phyloP scores from a whole-genome alignment of 2,888 invertebrate genomes.

The Lottia scabra region DNA sequence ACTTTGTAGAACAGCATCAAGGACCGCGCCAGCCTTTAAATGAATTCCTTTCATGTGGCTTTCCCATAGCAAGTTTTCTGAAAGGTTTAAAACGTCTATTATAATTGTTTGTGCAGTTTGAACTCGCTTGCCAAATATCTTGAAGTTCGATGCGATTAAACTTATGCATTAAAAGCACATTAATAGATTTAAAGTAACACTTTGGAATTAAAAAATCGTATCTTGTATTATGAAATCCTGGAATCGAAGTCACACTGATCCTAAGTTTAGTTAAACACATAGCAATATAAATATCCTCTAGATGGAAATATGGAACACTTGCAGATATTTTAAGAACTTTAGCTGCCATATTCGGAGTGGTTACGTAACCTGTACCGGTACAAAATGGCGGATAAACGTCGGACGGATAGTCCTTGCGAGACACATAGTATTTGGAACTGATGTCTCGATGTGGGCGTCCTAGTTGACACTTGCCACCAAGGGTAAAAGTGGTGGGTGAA shows the following conservation, averaged over 20 bases:
- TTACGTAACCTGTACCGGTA: slow-evolving; percentile 19
- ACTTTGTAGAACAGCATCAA: no score
- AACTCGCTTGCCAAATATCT: not conserved
- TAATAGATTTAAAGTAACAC: not conserved
- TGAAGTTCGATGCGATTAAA: not conserved
- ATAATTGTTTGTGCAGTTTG: no score
- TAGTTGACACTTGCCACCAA: not conserved
- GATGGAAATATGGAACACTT: slow-evolving; percentile 15
- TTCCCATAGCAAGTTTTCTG: no score
- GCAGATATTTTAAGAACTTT: slow-evolving; percentile 8
- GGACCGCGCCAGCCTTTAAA: no score
- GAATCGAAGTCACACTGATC: not conserved
- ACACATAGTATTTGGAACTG: slow-evolving; percentile 16
- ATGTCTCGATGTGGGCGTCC: not conserved
- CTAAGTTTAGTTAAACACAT: slow-evolving; percentile 10
- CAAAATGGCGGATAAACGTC: slow-evolving; percentile 17
- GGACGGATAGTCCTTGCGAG: not conserved
- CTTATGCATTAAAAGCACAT: not conserved
- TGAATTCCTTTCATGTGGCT: no score
- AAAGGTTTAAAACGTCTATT: no score
- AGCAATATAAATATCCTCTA: slow-evolving; percentile 22
- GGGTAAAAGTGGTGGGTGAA: slow-evolving; percentile 1
- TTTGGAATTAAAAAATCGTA: not conserved
- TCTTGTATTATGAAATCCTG: not conserved
- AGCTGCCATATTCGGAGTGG: slow-evolving; percentile 1